These are phyloP conservation scores for Gadopsis marmoratus DNA, from an alignment of 2,797 vertebrate species.

Conservation along the genomic window DNA sequence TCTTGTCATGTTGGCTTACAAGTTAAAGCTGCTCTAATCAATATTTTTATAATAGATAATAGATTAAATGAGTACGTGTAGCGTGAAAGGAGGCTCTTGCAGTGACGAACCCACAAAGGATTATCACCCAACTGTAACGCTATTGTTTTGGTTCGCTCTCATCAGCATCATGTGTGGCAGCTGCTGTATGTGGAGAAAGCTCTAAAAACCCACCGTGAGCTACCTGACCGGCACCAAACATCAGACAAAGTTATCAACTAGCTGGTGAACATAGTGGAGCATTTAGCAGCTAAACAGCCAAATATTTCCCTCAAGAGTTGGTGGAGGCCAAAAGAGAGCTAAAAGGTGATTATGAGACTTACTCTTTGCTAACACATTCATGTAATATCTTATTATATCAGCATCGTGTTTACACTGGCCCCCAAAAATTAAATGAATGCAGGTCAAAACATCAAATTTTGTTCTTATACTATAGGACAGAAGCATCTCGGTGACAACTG, in stretches of 20 bases:
- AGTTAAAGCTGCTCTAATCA: slow-evolving; percentile 6
- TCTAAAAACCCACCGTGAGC: not conserved
- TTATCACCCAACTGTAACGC: too few relatives aligned
- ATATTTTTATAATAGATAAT: not conserved
- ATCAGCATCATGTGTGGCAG: not conserved
- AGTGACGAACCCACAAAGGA: not conserved
- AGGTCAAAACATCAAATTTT: not conserved
- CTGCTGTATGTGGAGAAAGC: not conserved
- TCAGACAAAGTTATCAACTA: not conserved
- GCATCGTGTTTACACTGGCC: not conserved
- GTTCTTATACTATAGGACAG: not conserved
- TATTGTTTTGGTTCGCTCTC: not conserved
- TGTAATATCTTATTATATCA: not conserved
- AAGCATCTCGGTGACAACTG: not conserved
- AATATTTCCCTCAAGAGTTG: too few relatives aligned
- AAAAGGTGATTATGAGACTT: not conserved
- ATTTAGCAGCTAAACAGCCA: not conserved
- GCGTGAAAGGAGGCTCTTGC: too few relatives aligned
- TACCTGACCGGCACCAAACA: not conserved
- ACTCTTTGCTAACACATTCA: not conserved
- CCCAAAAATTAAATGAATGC: not conserved
- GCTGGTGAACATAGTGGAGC: not conserved
- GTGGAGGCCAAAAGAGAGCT: not conserved
- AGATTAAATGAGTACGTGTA: not conserved
- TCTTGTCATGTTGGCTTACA: not conserved